phyloP scores from a whole-genome alignment of 2,888 invertebrate species.

The Ormyrus nitidulus region DNA sequence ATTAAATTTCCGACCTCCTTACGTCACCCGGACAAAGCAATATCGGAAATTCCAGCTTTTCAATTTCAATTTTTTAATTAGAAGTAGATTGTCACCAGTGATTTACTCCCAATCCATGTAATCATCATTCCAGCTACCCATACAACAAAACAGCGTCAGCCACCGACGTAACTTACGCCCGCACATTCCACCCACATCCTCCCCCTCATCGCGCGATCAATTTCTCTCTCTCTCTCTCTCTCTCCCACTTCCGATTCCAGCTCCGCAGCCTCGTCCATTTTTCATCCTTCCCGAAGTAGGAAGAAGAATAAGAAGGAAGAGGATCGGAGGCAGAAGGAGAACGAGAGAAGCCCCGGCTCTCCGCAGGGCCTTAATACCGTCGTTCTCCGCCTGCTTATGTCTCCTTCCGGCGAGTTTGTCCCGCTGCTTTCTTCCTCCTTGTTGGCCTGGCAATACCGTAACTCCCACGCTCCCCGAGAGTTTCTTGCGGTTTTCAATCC shows the following conservation, averaged over 20 bases:
- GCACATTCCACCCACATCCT: neutral
- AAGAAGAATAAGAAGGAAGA: too few relatives aligned
- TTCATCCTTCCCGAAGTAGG: constrained; percentile 20
- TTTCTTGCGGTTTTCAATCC: constrained; percentile 43
- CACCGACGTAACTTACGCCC: neutral
- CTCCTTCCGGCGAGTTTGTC: constrained; percentile 11
- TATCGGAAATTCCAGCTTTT: too few relatives aligned
- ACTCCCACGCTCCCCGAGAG: neutral
- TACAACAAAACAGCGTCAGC: too few relatives aligned
- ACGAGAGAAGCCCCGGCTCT: too few relatives aligned
- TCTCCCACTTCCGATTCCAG: neutral
- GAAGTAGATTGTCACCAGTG: too few relatives aligned
- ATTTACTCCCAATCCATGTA: too few relatives aligned
- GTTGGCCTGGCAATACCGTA: neutral
- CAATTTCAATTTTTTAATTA: too few relatives aligned
- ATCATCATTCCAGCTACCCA: too few relatives aligned
- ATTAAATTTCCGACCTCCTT: too few relatives aligned
- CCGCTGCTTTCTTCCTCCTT: neutral
- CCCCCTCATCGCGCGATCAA: constrained; percentile 9
- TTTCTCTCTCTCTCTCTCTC: constrained; percentile 18
- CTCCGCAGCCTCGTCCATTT: constrained; percentile 19
- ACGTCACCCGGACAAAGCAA: too few relatives aligned
- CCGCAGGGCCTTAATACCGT: constrained; percentile 18
- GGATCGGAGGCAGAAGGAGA: too few relatives aligned
- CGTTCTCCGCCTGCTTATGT: constrained; percentile 18